These are phyloP conservation scores for Agonum fuliginosum DNA, from an alignment of 2,888 invertebrate genomes.

Conservation along the genomic window DNA sequence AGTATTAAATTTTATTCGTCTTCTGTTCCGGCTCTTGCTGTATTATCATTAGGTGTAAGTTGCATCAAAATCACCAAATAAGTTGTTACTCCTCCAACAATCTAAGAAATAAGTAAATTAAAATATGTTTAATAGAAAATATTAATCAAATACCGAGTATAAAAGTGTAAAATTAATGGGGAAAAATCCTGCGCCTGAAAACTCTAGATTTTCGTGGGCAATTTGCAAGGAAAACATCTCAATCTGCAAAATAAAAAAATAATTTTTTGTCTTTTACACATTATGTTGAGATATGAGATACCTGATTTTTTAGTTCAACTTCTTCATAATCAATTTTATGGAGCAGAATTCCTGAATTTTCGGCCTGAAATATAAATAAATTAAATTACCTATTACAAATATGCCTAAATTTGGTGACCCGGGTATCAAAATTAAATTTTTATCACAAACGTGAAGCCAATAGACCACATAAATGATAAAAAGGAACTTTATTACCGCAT, in stretches of 20 bases:
- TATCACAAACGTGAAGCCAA: too few species aligned
- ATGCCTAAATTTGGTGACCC: too few species aligned
- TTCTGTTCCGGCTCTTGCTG: neutral
- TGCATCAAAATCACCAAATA: slow-evolving; percentile 69
- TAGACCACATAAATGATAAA: too few species aligned
- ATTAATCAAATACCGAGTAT: slow-evolving; percentile 66
- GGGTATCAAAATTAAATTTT: too few species aligned
- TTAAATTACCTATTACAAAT: slow-evolving; percentile 14
- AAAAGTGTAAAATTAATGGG: slow-evolving; percentile 67
- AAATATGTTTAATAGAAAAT: slow-evolving; percentile 34
- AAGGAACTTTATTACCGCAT: too few species aligned
- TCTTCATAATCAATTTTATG: slow-evolving; percentile 68
- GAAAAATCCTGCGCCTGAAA: slow-evolving; percentile 69
- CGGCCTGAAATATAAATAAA: slow-evolving; percentile 65
- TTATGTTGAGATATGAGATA: too few species aligned
- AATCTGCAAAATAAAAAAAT: slow-evolving; percentile 63
- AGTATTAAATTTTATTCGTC: slow-evolving; percentile 63
- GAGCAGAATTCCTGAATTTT: slow-evolving; percentile 66
- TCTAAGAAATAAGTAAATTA: slow-evolving; percentile 62
- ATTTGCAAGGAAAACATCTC: slow-evolving; percentile 70
- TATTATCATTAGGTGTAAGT: slow-evolving; percentile 62
- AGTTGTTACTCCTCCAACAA: slow-evolving; percentile 67
- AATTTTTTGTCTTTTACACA: neutral
- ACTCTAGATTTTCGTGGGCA: slow-evolving; percentile 67
- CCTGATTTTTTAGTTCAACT: slow-evolving; percentile 66